A percentile compares a stretch with the other conserved stretches of the same genome.
These are phyloP conservation scores for Myocastor coypus DNA, from an alignment of 2,113 vertebrate genomes.

Conservation along the genomic window DNA sequence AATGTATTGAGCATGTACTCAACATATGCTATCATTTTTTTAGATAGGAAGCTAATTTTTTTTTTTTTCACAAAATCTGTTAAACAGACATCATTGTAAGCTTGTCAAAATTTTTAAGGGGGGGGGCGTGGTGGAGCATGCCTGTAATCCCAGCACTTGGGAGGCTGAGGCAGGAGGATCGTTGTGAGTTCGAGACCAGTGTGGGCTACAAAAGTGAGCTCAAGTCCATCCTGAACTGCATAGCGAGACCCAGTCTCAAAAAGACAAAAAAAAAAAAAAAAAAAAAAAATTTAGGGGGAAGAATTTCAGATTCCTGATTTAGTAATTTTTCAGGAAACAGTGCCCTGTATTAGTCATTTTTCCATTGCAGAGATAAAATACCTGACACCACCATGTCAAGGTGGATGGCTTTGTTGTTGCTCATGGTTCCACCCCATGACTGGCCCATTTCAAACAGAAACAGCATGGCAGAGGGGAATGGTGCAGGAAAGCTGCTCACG, in stretches of 20 bases:
- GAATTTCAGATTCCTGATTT: constrained; percentile 7
- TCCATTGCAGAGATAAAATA: background rate
- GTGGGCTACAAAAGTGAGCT: too few species aligned
- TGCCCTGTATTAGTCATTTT: background rate
- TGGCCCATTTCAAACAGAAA: background rate
- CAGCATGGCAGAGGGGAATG: too few species aligned
- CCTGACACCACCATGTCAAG: background rate
- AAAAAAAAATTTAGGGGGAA: constrained; percentile 42
- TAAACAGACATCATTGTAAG: constrained; percentile 49
- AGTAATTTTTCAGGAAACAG: background rate
- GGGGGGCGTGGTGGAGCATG: too few species aligned
- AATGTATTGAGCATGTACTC: constrained; percentile 57
- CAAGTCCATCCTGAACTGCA: too few species aligned
- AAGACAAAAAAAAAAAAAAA: too few species aligned
- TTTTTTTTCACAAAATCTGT: constrained; percentile 31
- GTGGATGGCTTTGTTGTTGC: background rate
- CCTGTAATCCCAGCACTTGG: too few species aligned
- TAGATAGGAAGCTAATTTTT: constrained; percentile 31
- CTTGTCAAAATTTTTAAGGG: too few species aligned
- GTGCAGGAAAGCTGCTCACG: background rate
- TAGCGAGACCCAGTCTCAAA: too few species aligned
- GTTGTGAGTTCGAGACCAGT: too few species aligned
- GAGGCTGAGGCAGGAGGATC: too few species aligned
- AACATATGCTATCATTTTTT: constrained; percentile 52
- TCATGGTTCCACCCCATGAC: background rate